Evolutionary conservation across 2,113 vertebrate species (phyloP).

Genomic region (Forbesichthys agassizii): DNA sequence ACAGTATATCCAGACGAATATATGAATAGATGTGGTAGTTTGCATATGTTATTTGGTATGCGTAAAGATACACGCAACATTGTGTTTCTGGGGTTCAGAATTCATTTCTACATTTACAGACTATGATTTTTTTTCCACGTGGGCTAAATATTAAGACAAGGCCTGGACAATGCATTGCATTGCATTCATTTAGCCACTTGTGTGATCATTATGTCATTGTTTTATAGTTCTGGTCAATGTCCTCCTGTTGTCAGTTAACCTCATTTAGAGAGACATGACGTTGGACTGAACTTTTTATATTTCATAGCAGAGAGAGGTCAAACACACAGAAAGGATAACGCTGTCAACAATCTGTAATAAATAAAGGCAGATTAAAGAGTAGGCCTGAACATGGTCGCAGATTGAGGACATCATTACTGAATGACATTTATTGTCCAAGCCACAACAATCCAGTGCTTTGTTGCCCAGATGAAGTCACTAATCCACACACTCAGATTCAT

Average conservation of each 20-base stretch:
- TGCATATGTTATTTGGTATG: neutral
- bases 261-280: neutral
- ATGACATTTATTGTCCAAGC: slow-evolving; percentile 36
- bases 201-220: slow-evolving; percentile 16
- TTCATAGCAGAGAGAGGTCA: too few species aligned
- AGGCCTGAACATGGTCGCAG: neutral
- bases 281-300: too few species aligned
- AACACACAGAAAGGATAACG: too few species aligned
- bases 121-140: neutral
- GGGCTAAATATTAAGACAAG: neutral
- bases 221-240: slow-evolving; percentile 7
- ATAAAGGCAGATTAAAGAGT: too few species aligned
- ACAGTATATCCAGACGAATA: neutral
- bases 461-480: slow-evolving; percentile 10
- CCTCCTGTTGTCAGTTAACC: slow-evolving; percentile 13
- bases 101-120: neutral
- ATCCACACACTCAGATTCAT: slow-evolving; percentile 8
- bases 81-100: neutral
- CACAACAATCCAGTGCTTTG: slow-evolving; percentile 59
- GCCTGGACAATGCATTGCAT: neutral
- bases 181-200: slow-evolving; percentile 1
- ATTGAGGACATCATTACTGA: slow-evolving; percentile 45
- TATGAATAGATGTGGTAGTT: neutral
- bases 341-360: too few species aligned
- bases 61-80: neutral